Percentiles rank a stretch among this genome's conserved stretches.
phyloP scores from a whole-genome alignment of 1,140 invertebrate genomes.

The Neotoxoptera formosana region DNA sequence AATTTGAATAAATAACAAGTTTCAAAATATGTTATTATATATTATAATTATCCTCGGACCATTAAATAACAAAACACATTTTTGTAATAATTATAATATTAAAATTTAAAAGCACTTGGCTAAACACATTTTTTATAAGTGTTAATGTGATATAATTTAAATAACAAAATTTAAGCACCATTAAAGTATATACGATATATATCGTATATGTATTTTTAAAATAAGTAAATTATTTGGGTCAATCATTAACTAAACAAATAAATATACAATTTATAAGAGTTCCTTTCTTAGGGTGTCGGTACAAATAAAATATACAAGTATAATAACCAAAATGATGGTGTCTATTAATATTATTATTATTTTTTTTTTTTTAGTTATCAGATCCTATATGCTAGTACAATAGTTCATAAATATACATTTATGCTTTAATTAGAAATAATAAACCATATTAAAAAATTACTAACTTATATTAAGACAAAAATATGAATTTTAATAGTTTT shows the following conservation, averaged over 20 bases:
- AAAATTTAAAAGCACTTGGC: constrained; percentile 24
- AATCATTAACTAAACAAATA: constrained; percentile 23
- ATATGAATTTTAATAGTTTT: not conserved
- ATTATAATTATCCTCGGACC: constrained; percentile 21
- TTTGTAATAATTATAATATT: constrained; percentile 8
- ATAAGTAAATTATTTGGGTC: constrained; percentile 11
- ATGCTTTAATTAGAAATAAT: not conserved
- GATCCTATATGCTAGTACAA: not conserved
- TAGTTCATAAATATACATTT: not conserved
- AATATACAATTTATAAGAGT: constrained; percentile 2
- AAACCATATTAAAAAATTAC: not conserved
- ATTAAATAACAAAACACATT: constrained; percentile 1
- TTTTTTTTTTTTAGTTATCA: not conserved
- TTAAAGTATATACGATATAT: not conserved
- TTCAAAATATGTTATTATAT: not conserved
- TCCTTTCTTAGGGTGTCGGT: constrained; percentile 44
- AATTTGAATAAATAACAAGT: not conserved
- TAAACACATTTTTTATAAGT: constrained; percentile 47
- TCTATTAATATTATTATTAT: not conserved
- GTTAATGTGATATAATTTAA: constrained; percentile 46
- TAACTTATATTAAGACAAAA: not conserved
- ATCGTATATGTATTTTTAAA: constrained; percentile 7
- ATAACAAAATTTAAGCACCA: constrained; percentile 35
- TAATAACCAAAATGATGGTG: not conserved
- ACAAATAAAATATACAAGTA: constrained; percentile 21